These are phyloP conservation scores for Empis livida DNA, from an alignment of 2,888 invertebrate species.

Conservation along the genomic window DNA sequence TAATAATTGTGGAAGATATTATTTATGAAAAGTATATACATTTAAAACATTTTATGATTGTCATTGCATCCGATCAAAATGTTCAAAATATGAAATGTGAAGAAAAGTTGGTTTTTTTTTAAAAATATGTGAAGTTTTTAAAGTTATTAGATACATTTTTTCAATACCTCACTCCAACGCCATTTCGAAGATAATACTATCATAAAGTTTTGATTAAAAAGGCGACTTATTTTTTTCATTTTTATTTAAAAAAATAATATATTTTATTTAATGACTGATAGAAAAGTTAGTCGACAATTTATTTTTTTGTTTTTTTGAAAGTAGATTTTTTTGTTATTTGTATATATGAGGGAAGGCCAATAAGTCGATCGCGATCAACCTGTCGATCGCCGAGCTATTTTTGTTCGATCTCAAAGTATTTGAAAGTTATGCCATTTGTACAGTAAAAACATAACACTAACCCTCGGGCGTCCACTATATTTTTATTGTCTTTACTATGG, in stretches of 20 bases:
- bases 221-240: neutral
- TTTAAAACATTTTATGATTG: neutral
- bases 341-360: too few species aligned
- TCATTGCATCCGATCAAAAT: neutral
- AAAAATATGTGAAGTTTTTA: neutral
- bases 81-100: neutral
- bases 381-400: too few species aligned
- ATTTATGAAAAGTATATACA: neutral
- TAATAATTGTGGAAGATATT: neutral
- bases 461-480: too few species aligned
- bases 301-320: neutral
- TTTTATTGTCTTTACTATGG: too few species aligned
- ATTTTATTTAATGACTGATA: neutral
- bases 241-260: neutral
- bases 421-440: too few species aligned
- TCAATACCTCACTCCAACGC: neutral
- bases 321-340: too few species aligned
- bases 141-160: neutral
- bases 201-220: neutral
- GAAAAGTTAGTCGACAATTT: neutral
- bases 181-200: neutral
- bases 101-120: neutral
- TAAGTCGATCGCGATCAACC: too few species aligned
- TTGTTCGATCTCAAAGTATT: too few species aligned
- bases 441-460: too few species aligned